Conservation (phyloP, 2,113 vertebrate species). For the Jacana jacana region DNA sequence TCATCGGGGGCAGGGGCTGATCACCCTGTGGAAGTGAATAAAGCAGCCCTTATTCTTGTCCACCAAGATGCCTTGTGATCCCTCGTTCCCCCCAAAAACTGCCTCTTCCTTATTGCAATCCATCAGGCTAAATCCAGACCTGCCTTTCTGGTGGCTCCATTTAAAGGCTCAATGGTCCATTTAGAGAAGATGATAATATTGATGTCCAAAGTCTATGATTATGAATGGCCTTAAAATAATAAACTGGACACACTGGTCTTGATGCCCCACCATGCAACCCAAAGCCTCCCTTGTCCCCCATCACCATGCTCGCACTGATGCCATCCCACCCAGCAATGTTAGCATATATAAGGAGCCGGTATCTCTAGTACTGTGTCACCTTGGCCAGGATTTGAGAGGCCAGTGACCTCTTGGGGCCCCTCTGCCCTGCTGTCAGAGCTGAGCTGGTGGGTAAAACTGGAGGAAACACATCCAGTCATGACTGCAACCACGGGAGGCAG, state of each 20-base stretch:
- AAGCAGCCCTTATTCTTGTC: not conserved
- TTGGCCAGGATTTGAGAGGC: not conserved
- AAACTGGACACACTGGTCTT: fast-evolving
- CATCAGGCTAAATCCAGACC: not conserved
- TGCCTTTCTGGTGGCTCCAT: not conserved
- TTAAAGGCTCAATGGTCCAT: not conserved
- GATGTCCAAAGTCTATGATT: not conserved
- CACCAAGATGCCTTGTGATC: not conserved
- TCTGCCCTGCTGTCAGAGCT: not conserved
- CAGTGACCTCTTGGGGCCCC: not conserved
- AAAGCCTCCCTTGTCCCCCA: not conserved
- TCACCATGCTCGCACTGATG: fast-evolving
- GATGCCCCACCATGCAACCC: not conserved
- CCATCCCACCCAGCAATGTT: not conserved
- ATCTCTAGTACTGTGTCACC: not conserved
- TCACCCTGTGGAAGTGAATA: not conserved
- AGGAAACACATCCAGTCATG: not conserved
- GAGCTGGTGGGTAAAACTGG: not conserved
- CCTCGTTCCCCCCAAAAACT: not conserved
- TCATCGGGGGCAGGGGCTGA: not conserved
- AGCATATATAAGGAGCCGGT: not conserved
- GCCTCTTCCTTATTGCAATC: not conserved
- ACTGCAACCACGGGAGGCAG: not conserved
- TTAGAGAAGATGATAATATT: not conserved
- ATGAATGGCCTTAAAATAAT: not conserved